These are phyloP conservation scores for Mercenaria mercenaria DNA, from an alignment of 1,140 invertebrate species.

Conservation along the genomic window DNA sequence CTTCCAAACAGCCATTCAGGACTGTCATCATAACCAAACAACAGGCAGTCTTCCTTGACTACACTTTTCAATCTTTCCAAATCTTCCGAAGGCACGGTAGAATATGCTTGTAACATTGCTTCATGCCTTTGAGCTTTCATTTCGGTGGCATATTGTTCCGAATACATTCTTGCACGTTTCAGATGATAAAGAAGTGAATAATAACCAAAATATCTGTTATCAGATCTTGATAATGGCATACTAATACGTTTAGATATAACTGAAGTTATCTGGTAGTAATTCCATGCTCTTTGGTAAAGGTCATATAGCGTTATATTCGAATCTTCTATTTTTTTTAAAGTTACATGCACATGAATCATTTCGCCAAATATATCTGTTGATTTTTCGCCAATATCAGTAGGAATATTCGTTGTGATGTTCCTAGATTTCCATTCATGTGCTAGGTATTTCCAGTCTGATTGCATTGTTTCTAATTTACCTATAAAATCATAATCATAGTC, in stretches of 20 bases:
- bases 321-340: background rate
- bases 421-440: background rate
- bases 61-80: background rate
- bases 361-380: background rate
- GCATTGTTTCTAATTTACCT: conserved; percentile 50
- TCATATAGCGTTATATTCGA: background rate
- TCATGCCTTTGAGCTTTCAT: background rate
- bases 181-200: background rate
- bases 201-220: background rate
- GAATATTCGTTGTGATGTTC: background rate
- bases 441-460: background rate
- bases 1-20: background rate
- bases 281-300: conserved; percentile 7
- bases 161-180: background rate
- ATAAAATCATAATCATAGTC: conserved; percentile 13
- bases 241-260: background rate
- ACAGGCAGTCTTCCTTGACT: background rate
- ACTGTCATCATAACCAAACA: background rate
- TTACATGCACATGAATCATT: background rate
- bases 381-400: background rate
- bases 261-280: background rate
- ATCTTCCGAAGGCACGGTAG: background rate
- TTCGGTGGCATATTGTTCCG: background rate
- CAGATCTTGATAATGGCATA: background rate
- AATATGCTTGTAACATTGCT: background rate